Percentiles rank a stretch among this genome's conserved stretches.
These are phyloP conservation scores for Antitype chi DNA, from an alignment of 2,888 invertebrate species.

Conservation along the genomic window DNA sequence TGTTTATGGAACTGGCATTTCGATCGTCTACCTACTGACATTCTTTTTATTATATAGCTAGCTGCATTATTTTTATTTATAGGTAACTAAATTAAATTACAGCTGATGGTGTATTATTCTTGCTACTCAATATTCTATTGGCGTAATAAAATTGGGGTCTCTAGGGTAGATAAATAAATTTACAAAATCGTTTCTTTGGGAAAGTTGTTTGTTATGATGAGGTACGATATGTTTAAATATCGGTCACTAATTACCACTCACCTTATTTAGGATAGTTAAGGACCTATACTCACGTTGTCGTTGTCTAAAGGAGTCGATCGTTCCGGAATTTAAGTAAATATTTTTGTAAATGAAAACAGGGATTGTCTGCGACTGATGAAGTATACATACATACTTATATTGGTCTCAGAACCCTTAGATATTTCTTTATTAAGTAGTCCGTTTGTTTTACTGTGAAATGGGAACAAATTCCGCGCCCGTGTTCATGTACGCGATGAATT, in stretches of 20 bases:
- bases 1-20: background rate
- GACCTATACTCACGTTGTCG: background rate
- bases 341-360: background rate
- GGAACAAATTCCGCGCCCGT: background rate
- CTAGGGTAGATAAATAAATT: too few relatives aligned
- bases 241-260: too few relatives aligned
- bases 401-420: background rate
- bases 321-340: background rate
- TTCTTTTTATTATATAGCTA: background rate
- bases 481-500: background rate
- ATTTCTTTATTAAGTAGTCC: slow-evolving; percentile 17
- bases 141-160: too few relatives aligned
- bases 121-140: too few relatives aligned
- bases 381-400: background rate
- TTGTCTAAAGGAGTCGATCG: background rate
- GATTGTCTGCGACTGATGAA: background rate
- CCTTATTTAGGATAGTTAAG: background rate
- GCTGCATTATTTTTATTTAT: too few relatives aligned
- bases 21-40: background rate
- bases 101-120: too few relatives aligned
- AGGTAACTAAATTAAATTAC: too few relatives aligned
- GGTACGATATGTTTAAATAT: too few relatives aligned
- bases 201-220: too few relatives aligned
- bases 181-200: too few relatives aligned
- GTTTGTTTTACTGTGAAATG: slow-evolving; percentile 12